Conservation (phyloP, 2,113 vertebrate species). For the Smithornis capensis region DNA sequence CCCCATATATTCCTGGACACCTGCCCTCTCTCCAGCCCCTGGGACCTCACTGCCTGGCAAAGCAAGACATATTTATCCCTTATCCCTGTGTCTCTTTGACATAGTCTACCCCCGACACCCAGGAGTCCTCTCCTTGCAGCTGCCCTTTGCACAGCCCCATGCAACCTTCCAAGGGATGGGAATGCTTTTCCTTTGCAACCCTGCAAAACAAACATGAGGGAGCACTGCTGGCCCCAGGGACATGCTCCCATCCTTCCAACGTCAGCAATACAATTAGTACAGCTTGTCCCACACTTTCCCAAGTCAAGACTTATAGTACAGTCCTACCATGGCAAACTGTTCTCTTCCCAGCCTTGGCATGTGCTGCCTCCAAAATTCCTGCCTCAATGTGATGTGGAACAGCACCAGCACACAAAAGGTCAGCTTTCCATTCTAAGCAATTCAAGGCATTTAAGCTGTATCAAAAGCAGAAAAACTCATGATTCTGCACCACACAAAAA, state of each 20-base stretch:
- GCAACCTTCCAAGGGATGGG: background rate
- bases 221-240: background rate
- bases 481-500: background rate
- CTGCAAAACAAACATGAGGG: background rate
- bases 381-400: fast-evolving
- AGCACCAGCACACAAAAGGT: background rate
- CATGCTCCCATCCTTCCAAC: background rate
- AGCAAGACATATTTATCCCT: background rate
- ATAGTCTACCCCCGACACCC: background rate
- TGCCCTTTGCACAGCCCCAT: background rate
- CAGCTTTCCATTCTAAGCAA: background rate
- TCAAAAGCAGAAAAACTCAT: background rate
- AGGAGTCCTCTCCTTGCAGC: background rate
- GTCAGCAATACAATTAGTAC: background rate
- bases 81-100: background rate
- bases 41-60: background rate
- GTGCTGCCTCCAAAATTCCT: background rate
- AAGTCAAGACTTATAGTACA: background rate
- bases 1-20: background rate
- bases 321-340: background rate
- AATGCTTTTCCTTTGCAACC: background rate
- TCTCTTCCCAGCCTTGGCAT: background rate
- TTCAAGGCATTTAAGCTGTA: background rate
- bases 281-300: background rate
- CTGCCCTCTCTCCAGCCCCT: background rate